A percentile compares a stretch with the other conserved stretches of the same genome.
phyloP scores from a whole-genome alignment of 2,113 vertebrate genomes.

The Neogale vison region DNA sequence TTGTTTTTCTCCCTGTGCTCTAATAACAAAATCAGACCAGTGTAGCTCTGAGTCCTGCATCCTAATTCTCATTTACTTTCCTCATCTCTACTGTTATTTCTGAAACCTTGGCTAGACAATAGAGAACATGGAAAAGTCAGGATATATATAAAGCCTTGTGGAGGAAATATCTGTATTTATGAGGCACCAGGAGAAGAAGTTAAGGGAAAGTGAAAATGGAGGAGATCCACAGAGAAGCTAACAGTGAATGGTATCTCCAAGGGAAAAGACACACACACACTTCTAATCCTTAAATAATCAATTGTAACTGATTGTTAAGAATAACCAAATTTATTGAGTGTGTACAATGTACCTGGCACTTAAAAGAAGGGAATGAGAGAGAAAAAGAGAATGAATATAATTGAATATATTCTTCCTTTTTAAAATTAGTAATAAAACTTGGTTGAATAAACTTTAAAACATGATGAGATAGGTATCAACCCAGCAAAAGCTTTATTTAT shows the following conservation, averaged over 20 bases:
- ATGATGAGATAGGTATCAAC: background rate
- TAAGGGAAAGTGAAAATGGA: background rate
- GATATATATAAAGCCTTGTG: background rate
- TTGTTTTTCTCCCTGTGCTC: background rate
- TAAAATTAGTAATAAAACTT: constrained; percentile 22
- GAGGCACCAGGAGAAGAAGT: background rate
- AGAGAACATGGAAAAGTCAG: background rate
- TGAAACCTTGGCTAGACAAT: background rate
- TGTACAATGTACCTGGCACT: background rate
- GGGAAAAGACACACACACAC: background rate
- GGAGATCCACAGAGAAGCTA: background rate
- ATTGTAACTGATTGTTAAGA: background rate
- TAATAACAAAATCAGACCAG: background rate
- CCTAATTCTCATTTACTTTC: background rate
- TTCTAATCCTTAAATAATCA: background rate
- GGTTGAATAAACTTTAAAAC: background rate
- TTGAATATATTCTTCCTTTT: background rate
- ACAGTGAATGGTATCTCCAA: background rate
- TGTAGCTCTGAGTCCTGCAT: background rate
- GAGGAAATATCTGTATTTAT: background rate
- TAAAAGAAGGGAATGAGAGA: background rate
- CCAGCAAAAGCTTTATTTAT: background rate
- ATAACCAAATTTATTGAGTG: background rate
- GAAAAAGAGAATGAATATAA: background rate
- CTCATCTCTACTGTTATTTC: background rate